phyloP scores from a whole-genome alignment of 2,113 vertebrate species.

The Struthio camelus region DNA sequence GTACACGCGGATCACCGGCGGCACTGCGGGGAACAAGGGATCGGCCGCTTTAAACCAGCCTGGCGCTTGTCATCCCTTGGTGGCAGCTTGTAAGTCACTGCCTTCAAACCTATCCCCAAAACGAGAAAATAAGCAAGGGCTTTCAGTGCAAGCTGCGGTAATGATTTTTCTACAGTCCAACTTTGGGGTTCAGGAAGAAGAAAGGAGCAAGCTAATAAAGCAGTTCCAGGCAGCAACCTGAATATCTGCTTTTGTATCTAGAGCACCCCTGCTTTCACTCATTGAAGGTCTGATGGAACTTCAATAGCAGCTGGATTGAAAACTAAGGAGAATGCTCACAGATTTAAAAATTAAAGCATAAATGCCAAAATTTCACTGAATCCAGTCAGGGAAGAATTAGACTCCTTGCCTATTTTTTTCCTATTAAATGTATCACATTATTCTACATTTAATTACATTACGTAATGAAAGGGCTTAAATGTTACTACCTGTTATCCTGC shows the following conservation, averaged over 20 bases:
- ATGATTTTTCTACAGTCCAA: background rate
- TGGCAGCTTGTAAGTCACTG: rapidly evolving
- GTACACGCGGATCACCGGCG: slow-evolving; percentile 95
- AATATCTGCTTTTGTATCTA: rapidly evolving
- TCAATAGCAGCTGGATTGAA: background rate
- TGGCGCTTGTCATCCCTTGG: rapidly evolving
- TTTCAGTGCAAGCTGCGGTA: background rate
- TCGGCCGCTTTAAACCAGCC: background rate
- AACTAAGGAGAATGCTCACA: background rate
- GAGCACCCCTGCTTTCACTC: background rate
- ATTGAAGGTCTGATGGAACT: background rate
- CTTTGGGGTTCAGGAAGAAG: background rate
- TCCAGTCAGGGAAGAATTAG: background rate
- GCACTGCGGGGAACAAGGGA: slow-evolving; percentile 79
- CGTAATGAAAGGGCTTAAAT: background rate
- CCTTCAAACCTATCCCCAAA: rapidly evolving
- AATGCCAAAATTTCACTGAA: background rate
- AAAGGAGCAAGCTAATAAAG: background rate
- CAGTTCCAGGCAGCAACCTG: background rate
- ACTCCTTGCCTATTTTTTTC: background rate
- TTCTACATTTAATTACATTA: background rate
- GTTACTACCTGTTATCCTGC: background rate
- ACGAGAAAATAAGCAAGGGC: rapidly evolving
- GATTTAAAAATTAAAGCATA: background rate
- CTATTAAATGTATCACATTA: background rate